These are phyloP conservation scores for Epizoanthus illoricatus DNA, from an alignment of 92 coral and sea anemone species.

Conservation along the genomic window DNA sequence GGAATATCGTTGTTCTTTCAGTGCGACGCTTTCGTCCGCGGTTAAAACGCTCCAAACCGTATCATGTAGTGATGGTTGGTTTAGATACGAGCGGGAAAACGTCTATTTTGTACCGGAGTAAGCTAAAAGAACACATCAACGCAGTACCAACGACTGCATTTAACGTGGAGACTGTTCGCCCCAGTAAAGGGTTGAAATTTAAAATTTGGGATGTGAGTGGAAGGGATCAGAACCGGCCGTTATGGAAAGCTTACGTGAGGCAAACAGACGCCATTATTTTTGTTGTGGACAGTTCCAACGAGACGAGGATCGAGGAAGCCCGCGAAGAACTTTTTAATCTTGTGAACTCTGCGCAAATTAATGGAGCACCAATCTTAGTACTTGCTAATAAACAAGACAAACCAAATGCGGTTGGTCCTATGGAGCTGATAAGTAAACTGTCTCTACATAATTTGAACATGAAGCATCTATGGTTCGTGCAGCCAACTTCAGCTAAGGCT, in stretches of 20 bases:
- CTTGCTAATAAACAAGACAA: conserved; percentile 95
- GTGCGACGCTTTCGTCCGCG: conserved; percentile 77
- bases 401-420: conserved; percentile 78
- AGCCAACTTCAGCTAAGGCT: conserved; percentile 83
- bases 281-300: conserved; percentile 94
- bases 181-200: conserved; percentile 79
- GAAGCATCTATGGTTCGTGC: conserved; percentile 91
- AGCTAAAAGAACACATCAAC: conserved; percentile 73
- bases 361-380: conserved; percentile 88
- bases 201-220: conserved; percentile 99
- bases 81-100: conserved; percentile 96
- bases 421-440: conserved; percentile 72
- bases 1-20: conserved; percentile 71
- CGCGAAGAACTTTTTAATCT: conserved; percentile 91
- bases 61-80: conserved; percentile 94
- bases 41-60: conserved; percentile 73
- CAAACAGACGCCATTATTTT: conserved; percentile 87
- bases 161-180: conserved; percentile 91
- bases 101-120: conserved; percentile 89
- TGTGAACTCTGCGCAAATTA: conserved; percentile 92
- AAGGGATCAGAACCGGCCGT: conserved; percentile 92
- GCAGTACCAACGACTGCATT: conserved; percentile 86
- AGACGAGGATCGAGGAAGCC: conserved; percentile 89
- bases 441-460: conserved; percentile 73
- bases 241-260: conserved; percentile 95